Conservation (phyloP, 1,140 invertebrate species). For the Matsumurasca onukii region DNA sequence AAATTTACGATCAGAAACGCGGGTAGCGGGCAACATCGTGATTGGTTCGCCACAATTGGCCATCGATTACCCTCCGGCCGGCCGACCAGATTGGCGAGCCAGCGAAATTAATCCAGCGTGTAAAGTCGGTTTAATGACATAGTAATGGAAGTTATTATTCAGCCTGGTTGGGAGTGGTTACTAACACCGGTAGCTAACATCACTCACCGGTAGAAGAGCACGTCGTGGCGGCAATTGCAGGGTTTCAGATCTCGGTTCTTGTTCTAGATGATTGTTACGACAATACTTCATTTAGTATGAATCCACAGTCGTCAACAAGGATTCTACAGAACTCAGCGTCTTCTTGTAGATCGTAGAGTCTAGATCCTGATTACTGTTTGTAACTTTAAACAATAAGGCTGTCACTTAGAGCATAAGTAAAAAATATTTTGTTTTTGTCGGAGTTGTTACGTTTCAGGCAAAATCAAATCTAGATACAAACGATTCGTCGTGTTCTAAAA, state of each 20-base stretch:
- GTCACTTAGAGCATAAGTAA: too few relatives aligned
- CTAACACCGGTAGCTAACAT: conserved; percentile 7
- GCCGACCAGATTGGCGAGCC: not conserved
- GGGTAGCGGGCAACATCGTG: conserved; percentile 12
- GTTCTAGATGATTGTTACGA: not conserved
- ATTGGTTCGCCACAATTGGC: conserved; percentile 21
- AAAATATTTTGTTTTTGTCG: too few relatives aligned
- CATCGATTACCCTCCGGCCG: conserved; percentile 11
- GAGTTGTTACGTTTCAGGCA: too few relatives aligned
- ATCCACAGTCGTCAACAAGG: not conserved
- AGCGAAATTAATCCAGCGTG: conserved; percentile 24
- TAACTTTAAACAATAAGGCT: too few relatives aligned
- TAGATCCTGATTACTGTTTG: too few relatives aligned
- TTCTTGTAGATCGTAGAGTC: too few relatives aligned
- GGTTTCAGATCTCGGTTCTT: not conserved
- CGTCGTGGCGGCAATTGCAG: not conserved
- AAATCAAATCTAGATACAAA: too few relatives aligned
- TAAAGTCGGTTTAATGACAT: conserved; percentile 25
- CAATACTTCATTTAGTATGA: not conserved
- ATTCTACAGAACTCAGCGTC: not conserved
- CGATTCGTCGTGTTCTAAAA: too few relatives aligned
- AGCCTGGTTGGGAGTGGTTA: not conserved
- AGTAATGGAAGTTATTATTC: conserved; percentile 20
- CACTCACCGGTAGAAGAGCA: not conserved
- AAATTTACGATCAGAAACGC: conserved; percentile 22